Percentiles rank a stretch among this genome's conserved stretches.
Evolutionary conservation across 2,113 vertebrate genomes (phyloP).

Genomic region (Erinaceus europaeus): DNA sequence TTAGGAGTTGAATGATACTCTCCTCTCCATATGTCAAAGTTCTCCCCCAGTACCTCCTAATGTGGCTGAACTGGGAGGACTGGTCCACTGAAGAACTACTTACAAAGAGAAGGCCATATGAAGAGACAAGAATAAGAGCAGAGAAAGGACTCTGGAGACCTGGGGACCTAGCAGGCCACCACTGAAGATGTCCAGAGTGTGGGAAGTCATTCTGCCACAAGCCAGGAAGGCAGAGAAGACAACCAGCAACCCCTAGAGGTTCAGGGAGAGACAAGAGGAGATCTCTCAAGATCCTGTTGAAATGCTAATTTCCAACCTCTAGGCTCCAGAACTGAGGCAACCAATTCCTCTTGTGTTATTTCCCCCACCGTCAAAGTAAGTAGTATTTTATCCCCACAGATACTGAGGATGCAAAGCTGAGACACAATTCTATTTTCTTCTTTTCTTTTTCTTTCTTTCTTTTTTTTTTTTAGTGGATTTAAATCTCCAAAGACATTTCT

Average conservation of each 20-base stretch:
- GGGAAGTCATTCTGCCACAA: too few relatives aligned
- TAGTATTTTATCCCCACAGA: neutral
- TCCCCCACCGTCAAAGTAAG: neutral
- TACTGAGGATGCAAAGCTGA: neutral
- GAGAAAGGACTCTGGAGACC: neutral
- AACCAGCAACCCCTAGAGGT: neutral
- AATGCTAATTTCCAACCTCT: neutral
- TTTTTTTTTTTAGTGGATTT: too few relatives aligned
- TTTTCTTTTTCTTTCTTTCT: neutral
- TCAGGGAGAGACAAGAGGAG: accelerated
- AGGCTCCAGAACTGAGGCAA: neutral
- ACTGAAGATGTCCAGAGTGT: too few relatives aligned
- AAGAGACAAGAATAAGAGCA: neutral
- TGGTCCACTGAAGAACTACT: neutral
- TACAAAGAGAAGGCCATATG: neutral
- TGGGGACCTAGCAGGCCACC: too few relatives aligned
- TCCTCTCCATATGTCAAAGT: neutral
- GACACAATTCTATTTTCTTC: neutral
- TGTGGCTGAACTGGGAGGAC: neutral
- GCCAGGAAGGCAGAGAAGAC: neutral
- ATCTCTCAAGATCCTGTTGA: accelerated
- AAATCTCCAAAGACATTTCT: too few relatives aligned
- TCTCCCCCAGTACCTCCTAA: neutral
- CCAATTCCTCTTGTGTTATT: neutral
- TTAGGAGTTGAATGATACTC: neutral